A percentile compares a stretch with the other conserved stretches of the same genome.
Conservation (phyloP, 2,888 invertebrate genomes). For the Dusona sp. region DNA sequence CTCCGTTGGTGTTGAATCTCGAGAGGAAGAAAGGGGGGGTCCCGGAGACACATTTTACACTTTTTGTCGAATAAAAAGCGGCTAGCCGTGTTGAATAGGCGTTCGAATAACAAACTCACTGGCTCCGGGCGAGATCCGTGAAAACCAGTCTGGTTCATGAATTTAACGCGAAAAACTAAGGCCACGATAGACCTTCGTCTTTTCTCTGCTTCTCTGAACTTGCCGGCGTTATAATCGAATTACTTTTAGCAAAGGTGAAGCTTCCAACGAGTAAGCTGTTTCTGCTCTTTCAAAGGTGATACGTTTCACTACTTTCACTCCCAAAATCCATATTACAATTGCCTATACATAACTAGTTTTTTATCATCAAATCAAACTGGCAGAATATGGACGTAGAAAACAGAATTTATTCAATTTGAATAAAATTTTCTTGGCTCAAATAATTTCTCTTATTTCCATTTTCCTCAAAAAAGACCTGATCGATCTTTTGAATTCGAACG, state of each 20-base stretch:
- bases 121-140: conserved; percentile 29
- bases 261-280: conserved; percentile 41
- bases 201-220: conserved; percentile 25
- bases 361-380: neutral
- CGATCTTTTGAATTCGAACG: neutral
- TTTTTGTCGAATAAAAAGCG: conserved; percentile 18
- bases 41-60: neutral
- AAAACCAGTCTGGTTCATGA: conserved; percentile 33
- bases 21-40: conserved; percentile 3
- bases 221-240: conserved; percentile 56
- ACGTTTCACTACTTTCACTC: neutral
- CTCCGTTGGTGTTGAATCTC: neutral
- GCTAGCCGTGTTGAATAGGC: conserved; percentile 31
- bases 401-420: neutral
- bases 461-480: no score
- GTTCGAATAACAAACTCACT: conserved; percentile 35
- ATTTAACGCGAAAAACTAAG: conserved; percentile 35
- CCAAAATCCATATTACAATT: neutral
- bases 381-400: neutral
- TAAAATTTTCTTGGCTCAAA: neutral
- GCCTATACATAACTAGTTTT: neutral
- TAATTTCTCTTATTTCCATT: neutral
- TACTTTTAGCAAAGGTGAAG: conserved; percentile 39
- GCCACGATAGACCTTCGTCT: conserved; percentile 31
- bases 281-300: conserved; percentile 22